Base-by-base conservation (phyloP, 2,888 invertebrate genomes). In the Scotopteryx bipunctaria region DNA sequence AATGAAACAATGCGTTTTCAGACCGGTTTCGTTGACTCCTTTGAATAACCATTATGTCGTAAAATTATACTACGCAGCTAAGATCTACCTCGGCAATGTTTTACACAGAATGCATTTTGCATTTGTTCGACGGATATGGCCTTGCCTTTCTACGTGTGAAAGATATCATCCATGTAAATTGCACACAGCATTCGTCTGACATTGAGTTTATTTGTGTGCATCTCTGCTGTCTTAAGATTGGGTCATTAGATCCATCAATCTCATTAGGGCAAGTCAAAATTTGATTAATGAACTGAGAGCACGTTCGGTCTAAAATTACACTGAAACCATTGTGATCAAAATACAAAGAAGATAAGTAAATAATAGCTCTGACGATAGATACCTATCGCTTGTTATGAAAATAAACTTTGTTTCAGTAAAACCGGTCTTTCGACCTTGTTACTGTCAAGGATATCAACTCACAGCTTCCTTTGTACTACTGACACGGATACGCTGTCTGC, bases 391-490 rank as follows among this genome's bases (percentile, higher is more conserved):
- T 8, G 2, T 15, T 43, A 17, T 35, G 19, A 43, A 33, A 47
- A 5, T 31, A 45, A 44, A 41, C 43, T 33, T 37, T 57, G 25
- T 56, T 45, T 47, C 42, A 31, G 40, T 13, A 9, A 55, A 40
- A 58, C 71, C 70, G 71, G 78, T 79, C 67, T 69, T 63, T 66
- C 66, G 73, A 83, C 80, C 81, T 85, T 83, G 81, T 83, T 79
- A 81, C 76, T 80, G 79, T 83, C 84, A 86, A 86, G 86, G 85
- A 84, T 81, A 81, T 69, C 78, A 66, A 76, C 71, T 80, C 70
- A 71, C 76, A 78, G 71, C 70, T 83, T 82, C 78, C 76, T 81
- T 78, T 71, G 71, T 69, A 73, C 69, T 70, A 65, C 69, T 67
- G 67, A 69, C 67, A 63, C 66, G 61, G 35, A 53, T 41, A 38